Evolutionary conservation across 2,113 vertebrate species (phyloP).

Genomic region (Aythya baeri): DNA sequence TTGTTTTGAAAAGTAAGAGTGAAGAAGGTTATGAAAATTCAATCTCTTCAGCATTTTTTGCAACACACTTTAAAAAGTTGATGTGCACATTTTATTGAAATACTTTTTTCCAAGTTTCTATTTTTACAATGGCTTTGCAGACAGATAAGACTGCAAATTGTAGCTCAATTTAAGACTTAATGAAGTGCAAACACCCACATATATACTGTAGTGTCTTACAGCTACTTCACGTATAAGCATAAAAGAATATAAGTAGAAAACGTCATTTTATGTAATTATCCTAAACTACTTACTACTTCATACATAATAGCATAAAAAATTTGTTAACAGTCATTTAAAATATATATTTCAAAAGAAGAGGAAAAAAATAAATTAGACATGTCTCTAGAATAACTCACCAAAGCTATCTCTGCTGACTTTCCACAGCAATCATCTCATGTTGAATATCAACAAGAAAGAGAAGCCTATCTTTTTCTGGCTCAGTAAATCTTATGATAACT

Average conservation of each 20-base stretch:
- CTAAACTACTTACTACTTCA: background rate
- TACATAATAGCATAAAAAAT: background rate
- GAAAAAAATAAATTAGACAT: background rate
- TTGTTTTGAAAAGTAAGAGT: background rate
- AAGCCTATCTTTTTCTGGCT: background rate
- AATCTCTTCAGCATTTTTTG: background rate
- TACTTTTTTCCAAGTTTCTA: background rate
- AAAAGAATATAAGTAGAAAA: constrained; percentile 30
- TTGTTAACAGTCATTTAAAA: background rate
- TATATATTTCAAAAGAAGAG: background rate
- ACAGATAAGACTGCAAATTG: background rate
- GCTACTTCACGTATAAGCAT: background rate
- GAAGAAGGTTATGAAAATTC: constrained; percentile 1
- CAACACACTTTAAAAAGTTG: background rate
- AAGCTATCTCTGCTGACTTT: background rate
- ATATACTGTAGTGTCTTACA: background rate
- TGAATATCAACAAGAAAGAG: background rate
- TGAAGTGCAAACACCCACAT: background rate
- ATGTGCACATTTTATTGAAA: background rate
- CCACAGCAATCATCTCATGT: background rate
- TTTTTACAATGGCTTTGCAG: background rate
- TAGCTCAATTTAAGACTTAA: constrained; percentile 22
- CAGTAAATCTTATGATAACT: background rate
- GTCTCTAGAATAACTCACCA: background rate
- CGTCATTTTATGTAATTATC: background rate